Evolutionary conservation across 2,113 vertebrate species (phyloP).

Genomic region (Sphyrna mokarran): DNA sequence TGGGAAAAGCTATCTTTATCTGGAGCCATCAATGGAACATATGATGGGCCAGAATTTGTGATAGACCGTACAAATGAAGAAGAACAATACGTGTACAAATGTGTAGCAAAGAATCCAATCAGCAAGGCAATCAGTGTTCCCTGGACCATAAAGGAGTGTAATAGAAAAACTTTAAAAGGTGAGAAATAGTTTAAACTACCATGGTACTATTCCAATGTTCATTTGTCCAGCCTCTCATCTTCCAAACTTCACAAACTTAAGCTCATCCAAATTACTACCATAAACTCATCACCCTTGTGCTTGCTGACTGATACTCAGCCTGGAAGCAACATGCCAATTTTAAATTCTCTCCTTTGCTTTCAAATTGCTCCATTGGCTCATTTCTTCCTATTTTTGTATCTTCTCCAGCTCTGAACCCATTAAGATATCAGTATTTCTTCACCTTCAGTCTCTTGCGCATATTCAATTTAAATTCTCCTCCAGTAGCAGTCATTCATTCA

Average conservation of each 20-base stretch:
- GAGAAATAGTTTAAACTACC: background rate
- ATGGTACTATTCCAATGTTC: background rate
- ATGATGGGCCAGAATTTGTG: background rate
- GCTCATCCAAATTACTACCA: background rate
- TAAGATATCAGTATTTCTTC: background rate
- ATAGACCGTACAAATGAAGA: too few species aligned
- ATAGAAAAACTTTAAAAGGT: background rate
- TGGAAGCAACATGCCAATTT: background rate
- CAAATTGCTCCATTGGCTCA: background rate
- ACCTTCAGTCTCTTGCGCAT: background rate
- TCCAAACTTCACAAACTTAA: background rate
- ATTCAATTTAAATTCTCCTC: background rate
- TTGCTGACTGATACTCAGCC: background rate
- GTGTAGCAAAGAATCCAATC: background rate
- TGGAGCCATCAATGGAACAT: background rate
- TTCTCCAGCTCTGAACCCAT: background rate
- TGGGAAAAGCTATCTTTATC: background rate
- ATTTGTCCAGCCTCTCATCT: background rate
- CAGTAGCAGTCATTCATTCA: background rate
- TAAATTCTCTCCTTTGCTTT: background rate
- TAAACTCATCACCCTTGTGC: background rate
- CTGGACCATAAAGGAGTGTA: background rate
- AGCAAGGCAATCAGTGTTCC: background rate
- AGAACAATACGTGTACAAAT: background rate
- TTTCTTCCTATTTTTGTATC: background rate